These are phyloP conservation scores for Calephelis nemesis DNA, from an alignment of 1,140 invertebrate genomes.

Conservation along the genomic window DNA sequence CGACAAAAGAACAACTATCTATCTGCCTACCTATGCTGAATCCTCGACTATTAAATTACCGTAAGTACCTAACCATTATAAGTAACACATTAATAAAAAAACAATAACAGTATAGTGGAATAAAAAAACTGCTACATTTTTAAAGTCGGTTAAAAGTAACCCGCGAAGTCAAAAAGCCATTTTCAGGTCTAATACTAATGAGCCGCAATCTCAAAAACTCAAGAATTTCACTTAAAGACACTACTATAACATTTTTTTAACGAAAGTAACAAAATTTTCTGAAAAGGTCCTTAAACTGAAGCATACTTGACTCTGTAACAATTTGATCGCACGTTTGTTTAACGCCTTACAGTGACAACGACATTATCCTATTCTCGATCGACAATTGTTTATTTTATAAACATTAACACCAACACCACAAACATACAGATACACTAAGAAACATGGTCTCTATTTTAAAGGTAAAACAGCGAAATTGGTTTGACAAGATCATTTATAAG, in stretches of 20 bases:
- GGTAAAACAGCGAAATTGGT: constrained; percentile 16
- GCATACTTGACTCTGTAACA: constrained; percentile 14
- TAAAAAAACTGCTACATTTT: too few relatives aligned
- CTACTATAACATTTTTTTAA: neutral
- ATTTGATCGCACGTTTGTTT: constrained; percentile 41
- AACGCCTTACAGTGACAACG: constrained; percentile 53
- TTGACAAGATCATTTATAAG: constrained; percentile 19
- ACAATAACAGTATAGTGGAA: too few relatives aligned
- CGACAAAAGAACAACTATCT: too few relatives aligned
- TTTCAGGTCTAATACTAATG: too few relatives aligned
- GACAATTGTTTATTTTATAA: constrained; percentile 62
- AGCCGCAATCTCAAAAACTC: too few relatives aligned
- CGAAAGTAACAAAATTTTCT: neutral
- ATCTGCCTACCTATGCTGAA: too few relatives aligned
- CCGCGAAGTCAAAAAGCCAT: too few relatives aligned
- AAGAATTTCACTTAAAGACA: too few relatives aligned
- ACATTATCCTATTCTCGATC: constrained; percentile 62
- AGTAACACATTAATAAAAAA: too few relatives aligned
- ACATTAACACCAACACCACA: constrained; percentile 43
- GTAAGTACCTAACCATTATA: too few relatives aligned
- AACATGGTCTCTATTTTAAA: constrained; percentile 11
- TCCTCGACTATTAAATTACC: too few relatives aligned
- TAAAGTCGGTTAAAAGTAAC: too few relatives aligned
- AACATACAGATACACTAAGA: neutral
- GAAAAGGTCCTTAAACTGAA: constrained; percentile 13